Evolutionary conservation across 2,888 invertebrate genomes (phyloP).

Genomic region (Galeruca laticollis): DNA sequence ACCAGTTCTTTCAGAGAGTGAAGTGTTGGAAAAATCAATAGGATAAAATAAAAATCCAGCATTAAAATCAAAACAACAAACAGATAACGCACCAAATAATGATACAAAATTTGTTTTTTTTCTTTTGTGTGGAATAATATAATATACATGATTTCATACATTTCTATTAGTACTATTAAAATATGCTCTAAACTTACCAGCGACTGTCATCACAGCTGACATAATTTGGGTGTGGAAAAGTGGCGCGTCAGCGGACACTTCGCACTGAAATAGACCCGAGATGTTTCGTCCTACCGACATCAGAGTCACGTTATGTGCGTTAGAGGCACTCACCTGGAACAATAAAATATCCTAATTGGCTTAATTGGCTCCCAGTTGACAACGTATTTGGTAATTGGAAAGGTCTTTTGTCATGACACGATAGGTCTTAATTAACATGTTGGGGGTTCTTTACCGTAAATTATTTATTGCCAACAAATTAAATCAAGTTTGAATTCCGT

Average conservation of each 20-base stretch:
- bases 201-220: conserved; percentile 75
- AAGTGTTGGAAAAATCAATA: no score
- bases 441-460: neutral
- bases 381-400: neutral
- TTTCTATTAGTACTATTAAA: no score
- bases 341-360: conserved; percentile 38
- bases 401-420: neutral
- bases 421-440: neutral
- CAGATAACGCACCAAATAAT: no score
- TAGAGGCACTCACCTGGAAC: conserved; percentile 75
- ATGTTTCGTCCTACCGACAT: conserved; percentile 75
- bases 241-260: conserved; percentile 79
- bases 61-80: no score
- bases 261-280: conserved; percentile 79
- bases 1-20: no score
- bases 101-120: no score
- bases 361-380: neutral
- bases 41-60: no score
- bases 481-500: no score
- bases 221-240: conserved; percentile 77
- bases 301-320: conserved; percentile 76
- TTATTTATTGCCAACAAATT: no score
- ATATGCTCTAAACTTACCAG: conserved; percentile 69
- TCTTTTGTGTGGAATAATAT: no score
- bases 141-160: no score